Conservation (phyloP, 2,888 invertebrate species). For the Osmoderma eremita region DNA sequence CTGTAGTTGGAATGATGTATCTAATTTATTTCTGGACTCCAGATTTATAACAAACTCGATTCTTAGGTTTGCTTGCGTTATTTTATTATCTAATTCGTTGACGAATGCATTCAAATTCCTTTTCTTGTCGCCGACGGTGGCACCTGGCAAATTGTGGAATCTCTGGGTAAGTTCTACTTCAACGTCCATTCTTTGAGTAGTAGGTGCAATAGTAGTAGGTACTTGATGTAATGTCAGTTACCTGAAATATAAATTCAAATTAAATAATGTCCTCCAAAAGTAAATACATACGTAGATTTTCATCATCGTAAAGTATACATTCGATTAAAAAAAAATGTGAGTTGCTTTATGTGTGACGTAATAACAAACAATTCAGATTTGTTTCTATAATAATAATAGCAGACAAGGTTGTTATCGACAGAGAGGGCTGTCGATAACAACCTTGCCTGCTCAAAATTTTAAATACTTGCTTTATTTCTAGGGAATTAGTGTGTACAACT, state of each 20-base stretch:
- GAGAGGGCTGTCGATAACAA: no score
- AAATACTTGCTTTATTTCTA: no score
- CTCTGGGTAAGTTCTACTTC: background rate
- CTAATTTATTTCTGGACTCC: background rate
- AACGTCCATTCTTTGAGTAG: conserved; percentile 11
- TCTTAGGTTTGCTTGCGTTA: background rate
- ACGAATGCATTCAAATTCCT: conserved; percentile 9
- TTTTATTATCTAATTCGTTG: conserved; percentile 5
- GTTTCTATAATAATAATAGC: no score
- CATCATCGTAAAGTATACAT: no score
- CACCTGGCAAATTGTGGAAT: conserved; percentile 7
- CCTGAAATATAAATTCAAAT: background rate
- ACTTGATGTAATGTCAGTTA: background rate
- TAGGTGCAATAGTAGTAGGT: background rate
- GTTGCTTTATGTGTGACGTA: no score
- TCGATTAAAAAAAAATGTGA: no score
- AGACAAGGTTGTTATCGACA: no score
- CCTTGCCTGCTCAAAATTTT: no score
- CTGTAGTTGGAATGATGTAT: conserved; percentile 39
- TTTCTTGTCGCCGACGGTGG: conserved; percentile 8
- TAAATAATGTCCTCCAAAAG: no score
- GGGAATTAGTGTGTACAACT: no score
- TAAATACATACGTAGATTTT: no score
- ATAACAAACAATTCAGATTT: no score
- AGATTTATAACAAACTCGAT: background rate